Evolutionary conservation across 2,888 invertebrate genomes (phyloP).

Genomic region (Drosophila siamana): DNA sequence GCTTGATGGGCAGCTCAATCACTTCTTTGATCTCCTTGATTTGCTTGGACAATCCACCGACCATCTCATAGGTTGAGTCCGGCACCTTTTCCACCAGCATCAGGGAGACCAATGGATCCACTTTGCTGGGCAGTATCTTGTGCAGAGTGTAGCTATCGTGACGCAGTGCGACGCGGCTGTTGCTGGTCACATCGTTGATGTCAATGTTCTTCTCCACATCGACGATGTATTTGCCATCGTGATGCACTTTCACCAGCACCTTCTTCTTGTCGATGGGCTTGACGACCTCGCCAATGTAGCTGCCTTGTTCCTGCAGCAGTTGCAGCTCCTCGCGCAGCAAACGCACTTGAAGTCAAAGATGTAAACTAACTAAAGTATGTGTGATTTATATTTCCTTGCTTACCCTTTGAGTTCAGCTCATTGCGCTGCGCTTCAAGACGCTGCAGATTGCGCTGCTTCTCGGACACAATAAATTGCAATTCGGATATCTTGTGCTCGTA

Average conservation of each 20-base stretch:
- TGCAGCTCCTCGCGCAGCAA: conserved; percentile 98
- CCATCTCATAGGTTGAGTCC: conserved; percentile 99
- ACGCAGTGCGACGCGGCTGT: conserved; percentile 97
- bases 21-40: conserved; percentile 99
- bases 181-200: conserved; percentile 98
- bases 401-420: conserved; percentile 99
- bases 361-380: too few relatives aligned
- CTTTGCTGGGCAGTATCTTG: conserved; percentile 99
- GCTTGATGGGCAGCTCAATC: conserved; percentile 99
- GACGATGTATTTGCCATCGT: conserved; percentile 99
- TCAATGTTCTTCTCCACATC: conserved; percentile 99
- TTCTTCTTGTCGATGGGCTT: conserved; percentile 99
- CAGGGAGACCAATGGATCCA: conserved; percentile 98
- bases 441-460: conserved; percentile 97
- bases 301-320: conserved; percentile 97
- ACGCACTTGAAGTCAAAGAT: conserved; percentile 88
- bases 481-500: conserved; percentile 99
- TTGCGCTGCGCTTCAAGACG: conserved; percentile 98
- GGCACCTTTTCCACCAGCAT: conserved; percentile 99
- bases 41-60: conserved; percentile 99
- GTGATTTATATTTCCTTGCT: neutral
- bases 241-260: conserved; percentile 99
- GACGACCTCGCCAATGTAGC: conserved; percentile 99
- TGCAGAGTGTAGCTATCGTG: conserved; percentile 99
- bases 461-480: conserved; percentile 95